Evolutionary conservation across 2,888 invertebrate genomes (phyloP).

Genomic region (Conus canariensis): DNA sequence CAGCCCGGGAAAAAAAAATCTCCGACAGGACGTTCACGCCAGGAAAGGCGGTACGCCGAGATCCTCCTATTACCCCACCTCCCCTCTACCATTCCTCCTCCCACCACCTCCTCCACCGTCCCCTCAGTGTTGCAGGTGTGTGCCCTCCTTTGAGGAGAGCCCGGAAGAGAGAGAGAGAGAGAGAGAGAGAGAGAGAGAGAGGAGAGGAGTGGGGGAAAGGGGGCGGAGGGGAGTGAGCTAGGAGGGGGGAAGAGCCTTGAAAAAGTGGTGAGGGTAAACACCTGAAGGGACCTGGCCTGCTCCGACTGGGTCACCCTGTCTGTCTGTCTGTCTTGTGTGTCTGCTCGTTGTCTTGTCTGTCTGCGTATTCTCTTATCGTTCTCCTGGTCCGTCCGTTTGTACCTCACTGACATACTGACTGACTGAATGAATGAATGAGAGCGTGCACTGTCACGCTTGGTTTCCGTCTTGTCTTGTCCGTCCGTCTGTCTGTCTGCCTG

Average conservation of each 20-base stretch:
- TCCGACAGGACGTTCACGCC: background rate
- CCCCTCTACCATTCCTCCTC: background rate
- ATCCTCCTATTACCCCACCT: background rate
- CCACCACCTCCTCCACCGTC: slow-evolving; percentile 28
- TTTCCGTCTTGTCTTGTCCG: too few relatives aligned
- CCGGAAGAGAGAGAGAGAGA: background rate
- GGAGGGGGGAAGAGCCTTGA: background rate
- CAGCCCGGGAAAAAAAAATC: too few relatives aligned
- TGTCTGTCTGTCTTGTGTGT: slow-evolving; percentile 4
- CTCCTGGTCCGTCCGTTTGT: too few relatives aligned
- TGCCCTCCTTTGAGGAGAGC: background rate
- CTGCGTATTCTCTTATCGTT: background rate
- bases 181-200: background rate
- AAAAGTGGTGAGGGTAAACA: background rate
- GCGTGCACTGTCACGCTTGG: too few relatives aligned
- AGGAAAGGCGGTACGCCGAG: background rate
- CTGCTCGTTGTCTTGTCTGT: background rate
- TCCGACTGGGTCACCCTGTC: background rate
- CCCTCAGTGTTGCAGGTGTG: slow-evolving; percentile 43
- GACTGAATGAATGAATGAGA: too few relatives aligned
- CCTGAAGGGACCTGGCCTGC: background rate
- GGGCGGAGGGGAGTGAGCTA: background rate
- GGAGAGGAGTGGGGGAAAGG: background rate
- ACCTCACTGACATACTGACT: too few relatives aligned
- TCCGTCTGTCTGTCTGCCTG: too few relatives aligned